Conservation (phyloP, 2,113 vertebrate genomes). For the human region GRCh38 chr13:43436501-43437000, state of each 20-base stretch:
- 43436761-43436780: slow-evolving; percentile 1
- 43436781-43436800: background rate
- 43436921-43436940: background rate
- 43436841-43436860: background rate
- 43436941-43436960: background rate
- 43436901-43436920: background rate
- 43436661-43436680: background rate
- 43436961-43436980: background rate
- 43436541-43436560: background rate
- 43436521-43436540: slow-evolving; percentile 15
- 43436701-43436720: background rate
- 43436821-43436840: background rate
- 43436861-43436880: background rate
- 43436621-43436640: background rate
- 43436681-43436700: background rate
- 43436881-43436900: background rate
- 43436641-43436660: background rate
- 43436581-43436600: background rate
- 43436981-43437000: background rate
- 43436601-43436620: background rate
- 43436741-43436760: background rate
- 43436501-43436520: slow-evolving; percentile 19
- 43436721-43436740: background rate
- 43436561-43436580: background rate
- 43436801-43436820: background rate